Evolutionary conservation across 2,113 vertebrate species (phyloP), one percentile per base, ranked within the genome.

Genomic region (Cricetomys ansorgei): DNA sequence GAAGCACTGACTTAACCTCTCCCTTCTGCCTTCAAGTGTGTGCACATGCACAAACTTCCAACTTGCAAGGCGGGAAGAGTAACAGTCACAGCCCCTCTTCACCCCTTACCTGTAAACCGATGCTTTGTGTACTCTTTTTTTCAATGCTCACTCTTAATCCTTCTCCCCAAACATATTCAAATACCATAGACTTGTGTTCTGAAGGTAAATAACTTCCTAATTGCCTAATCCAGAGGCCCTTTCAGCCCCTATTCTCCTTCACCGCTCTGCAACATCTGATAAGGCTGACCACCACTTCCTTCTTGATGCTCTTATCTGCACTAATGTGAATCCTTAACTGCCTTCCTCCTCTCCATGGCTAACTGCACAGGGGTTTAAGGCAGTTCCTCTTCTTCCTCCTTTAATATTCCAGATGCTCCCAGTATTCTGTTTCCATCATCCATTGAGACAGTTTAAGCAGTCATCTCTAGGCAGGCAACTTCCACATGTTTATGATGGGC

Each of bases 121-220:
- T 45, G 76, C 48, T 55, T 73, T 43, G 21, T 10, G 50, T 3
- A 81, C 75, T 88, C 57, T 57, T 72, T n/a, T 81, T 70, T 88
- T 81, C 17, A 37, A 50, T 64, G 21, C 45, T 90, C n/a, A 19
- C 13, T 34, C 94, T 75, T 59, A 65, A 87, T 29, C 81, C 64
- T 65, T 3, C 53, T 29, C 48, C 45, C 1, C 25, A 1, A 3
- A 11, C 57, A 55, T 3, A 34, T 4, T 64, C 48, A 72, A 29
- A 4, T 45, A 85, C 57, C 5, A 23, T 1, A 57, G 86, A 1
- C 29, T 65, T 75, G 15, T 65, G 69, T 62, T 96, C 95, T 86
- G 77, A 67, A 97, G 84, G 73, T 48, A 72, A 81, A 95, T 4
- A 70, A 95, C 72, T 91, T 97, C 95, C 97, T 94, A 96, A 85